Evolutionary conservation across 2,113 vertebrate species (phyloP), one percentile per base, ranked within the genome.

Genomic region (Carassius carassius): DNA sequence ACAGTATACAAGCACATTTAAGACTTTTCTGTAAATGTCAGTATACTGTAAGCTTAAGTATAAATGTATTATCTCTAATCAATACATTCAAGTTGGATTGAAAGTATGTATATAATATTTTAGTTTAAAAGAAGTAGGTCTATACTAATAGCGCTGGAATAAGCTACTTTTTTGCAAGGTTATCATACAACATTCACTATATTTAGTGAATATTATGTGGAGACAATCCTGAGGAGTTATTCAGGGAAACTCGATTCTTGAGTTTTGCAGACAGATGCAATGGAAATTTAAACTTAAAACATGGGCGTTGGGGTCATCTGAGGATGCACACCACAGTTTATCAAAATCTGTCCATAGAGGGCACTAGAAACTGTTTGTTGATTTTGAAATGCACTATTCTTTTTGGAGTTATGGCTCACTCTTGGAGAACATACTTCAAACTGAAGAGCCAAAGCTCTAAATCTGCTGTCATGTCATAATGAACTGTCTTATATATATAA

Each of bases 341-440:
- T 73, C 35, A 44, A 7, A 44, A 47, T 25, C 5, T 16, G 12
- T 6, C 70, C 3, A 25, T 74, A 74, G 70, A 74, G 70, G 70
- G 70, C 70, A 49, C 37, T 73, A 47, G 21, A 70, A 73, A 37
- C 32, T 23, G 41, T 41, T 72, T 72, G 35, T 73, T 73, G 41
- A 73, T 73, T 41, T 47, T 16, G 13, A 65, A 70, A 37, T 41
- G 8, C 35, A 37, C 16, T 73, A 23, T 14, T 47, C 12, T 14
- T 72, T 7, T 41, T 41, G 41, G 41, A 35, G 16, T 70, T 70
- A 12, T 2, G 63, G 25, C 35, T 32, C 10, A 37, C 67, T 37
- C 17, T 3, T 37, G 19, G 35, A 70, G 35, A 19, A 5, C 65
- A 21, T 69, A 3, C 3, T 37, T 10, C 32, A 69, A 19, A 70